Conservation (phyloP, 2,113 vertebrate genomes). For the Euleptes europaea region DNA sequence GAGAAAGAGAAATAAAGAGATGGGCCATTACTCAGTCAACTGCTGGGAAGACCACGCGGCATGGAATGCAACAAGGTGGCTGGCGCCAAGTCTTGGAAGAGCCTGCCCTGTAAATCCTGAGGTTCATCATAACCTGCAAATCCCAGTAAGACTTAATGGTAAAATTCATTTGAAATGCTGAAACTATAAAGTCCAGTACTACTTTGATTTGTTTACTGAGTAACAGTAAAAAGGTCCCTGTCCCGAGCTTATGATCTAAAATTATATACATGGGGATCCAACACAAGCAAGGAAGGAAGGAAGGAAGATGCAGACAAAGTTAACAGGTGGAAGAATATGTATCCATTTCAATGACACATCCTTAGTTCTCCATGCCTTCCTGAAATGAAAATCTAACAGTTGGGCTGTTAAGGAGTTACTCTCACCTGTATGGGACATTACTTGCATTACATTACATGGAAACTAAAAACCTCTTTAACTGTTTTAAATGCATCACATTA, state of each 20-base stretch:
- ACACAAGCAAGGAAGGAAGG: neutral
- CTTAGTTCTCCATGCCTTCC: no score
- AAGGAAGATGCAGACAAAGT: neutral
- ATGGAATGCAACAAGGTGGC: neutral
- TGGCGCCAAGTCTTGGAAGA: neutral
- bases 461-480: no score
- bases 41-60: neutral
- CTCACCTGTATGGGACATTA: no score
- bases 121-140: slow-evolving; percentile 8
- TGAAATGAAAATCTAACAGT: no score
- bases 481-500: no score
- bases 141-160: neutral
- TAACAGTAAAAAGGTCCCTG: neutral
- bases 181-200: neutral
- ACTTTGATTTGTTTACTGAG: neutral
- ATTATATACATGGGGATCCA: neutral
- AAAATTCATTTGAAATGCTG: neutral
- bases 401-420: neutral
- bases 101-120: neutral
- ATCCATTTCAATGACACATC: neutral
- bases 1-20: slow-evolving; percentile 18
- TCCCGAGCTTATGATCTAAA: neutral
- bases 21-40: slow-evolving; percentile 3
- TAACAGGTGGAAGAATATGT: neutral
- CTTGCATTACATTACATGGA: no score